These are phyloP conservation scores for Hydrophis major DNA, from an alignment of 2,797 vertebrate genomes.

Conservation along the genomic window DNA sequence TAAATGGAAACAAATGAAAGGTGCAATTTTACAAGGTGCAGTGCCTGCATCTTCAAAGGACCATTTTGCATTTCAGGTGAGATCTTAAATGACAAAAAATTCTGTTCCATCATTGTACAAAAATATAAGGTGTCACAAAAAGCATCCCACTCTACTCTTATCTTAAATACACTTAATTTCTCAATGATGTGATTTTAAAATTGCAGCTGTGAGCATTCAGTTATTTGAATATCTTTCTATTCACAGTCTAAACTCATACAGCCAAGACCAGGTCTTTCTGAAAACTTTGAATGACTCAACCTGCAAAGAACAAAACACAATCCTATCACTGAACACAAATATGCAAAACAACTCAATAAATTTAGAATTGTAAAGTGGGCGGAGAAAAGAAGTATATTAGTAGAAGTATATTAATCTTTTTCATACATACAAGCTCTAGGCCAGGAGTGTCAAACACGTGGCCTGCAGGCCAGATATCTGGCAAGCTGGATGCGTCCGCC, in stretches of 20 bases:
- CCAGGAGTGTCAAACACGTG: too few relatives aligned
- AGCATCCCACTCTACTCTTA: not conserved
- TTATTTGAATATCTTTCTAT: not conserved
- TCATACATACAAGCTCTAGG: not conserved
- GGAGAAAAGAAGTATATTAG: not conserved
- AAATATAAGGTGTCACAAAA: not conserved
- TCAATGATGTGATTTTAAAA: not conserved
- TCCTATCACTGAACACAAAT: not conserved
- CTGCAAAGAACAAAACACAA: not conserved
- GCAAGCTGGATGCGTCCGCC: too few relatives aligned
- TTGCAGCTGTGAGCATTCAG: not conserved
- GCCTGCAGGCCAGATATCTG: too few relatives aligned
- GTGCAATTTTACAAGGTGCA: not conserved
- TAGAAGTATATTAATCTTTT: not conserved
- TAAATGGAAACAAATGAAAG: conserved; percentile 9
- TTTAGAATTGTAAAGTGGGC: not conserved
- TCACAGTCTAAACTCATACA: not conserved
- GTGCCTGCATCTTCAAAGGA: too few relatives aligned
- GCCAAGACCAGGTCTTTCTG: not conserved
- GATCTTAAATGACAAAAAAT: not conserved
- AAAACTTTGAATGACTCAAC: not conserved
- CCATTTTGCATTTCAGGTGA: not conserved
- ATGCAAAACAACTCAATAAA: not conserved
- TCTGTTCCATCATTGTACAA: not conserved
- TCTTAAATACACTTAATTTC: not conserved